phyloP scores from a whole-genome alignment of 53 echinoderm and acorn worm genomes.

The Crossaster papposus region DNA sequence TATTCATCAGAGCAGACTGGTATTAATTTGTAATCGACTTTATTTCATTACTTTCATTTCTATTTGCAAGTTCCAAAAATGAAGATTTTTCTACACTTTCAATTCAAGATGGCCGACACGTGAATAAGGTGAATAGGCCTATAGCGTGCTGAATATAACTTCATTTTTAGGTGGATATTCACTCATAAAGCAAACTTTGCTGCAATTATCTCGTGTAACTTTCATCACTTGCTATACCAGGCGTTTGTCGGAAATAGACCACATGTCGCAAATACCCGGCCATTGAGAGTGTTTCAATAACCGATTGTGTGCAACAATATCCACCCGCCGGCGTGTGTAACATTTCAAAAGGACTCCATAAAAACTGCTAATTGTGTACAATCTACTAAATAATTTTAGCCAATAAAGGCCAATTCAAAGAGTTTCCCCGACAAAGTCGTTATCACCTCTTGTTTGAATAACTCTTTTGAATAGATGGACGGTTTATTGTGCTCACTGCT shows the following conservation, averaged over 20 bases:
- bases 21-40: too few relatives aligned
- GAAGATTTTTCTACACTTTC: too few relatives aligned
- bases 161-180: too few relatives aligned
- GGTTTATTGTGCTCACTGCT: neutral
- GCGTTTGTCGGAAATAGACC: constrained; percentile 20
- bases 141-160: too few relatives aligned
- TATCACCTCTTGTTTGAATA: constrained; percentile 23
- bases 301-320: constrained; percentile 16
- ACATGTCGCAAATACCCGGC: constrained; percentile 26
- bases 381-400: constrained; percentile 9
- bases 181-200: neutral
- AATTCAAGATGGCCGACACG: too few relatives aligned
- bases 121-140: too few relatives aligned
- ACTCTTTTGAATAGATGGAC: neutral
- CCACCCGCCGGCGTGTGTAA: neutral
- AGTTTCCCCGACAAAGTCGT: neutral
- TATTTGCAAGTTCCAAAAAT: too few relatives aligned
- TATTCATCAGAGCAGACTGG: too few relatives aligned
- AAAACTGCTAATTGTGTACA: constrained; percentile 12
- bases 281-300: neutral
- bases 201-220: too few relatives aligned
- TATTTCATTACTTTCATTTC: too few relatives aligned
- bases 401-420: constrained; percentile 29
- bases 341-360: neutral
- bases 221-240: too few relatives aligned